phyloP scores from a whole-genome alignment of 2,797 vertebrate genomes.

The Pteronotus mesoamericanus region DNA sequence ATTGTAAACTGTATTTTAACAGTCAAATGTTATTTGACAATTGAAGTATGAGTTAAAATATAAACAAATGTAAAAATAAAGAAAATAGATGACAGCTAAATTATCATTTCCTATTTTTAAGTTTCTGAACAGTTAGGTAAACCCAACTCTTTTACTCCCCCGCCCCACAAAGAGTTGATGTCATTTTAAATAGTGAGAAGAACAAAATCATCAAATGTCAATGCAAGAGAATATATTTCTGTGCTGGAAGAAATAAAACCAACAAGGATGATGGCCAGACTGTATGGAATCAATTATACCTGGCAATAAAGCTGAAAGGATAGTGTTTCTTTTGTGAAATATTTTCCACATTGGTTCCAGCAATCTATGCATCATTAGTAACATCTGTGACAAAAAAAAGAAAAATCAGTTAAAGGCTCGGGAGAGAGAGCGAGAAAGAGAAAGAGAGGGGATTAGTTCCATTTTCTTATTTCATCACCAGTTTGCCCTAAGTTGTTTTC shows the following conservation, averaged over 20 bases:
- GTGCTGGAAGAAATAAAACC: slow-evolving; percentile 51
- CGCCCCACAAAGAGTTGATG: neutral
- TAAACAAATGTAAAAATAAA: slow-evolving; percentile 14
- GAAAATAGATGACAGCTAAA: neutral
- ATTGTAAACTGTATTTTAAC: slow-evolving; percentile 24
- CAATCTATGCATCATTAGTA: slow-evolving; percentile 74
- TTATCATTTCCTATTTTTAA: neutral
- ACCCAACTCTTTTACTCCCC: neutral
- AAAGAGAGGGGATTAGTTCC: neutral
- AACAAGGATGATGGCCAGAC: slow-evolving; percentile 55
- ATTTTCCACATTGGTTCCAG: slow-evolving; percentile 78
- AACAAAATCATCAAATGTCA: slow-evolving; percentile 35
- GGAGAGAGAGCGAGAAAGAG: no score
- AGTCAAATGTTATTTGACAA: neutral
- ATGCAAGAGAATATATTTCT: slow-evolving; percentile 56
- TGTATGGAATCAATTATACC: slow-evolving; percentile 77
- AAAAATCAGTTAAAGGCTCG: neutral
- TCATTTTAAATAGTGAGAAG: slow-evolving; percentile 23
- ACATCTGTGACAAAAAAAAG: slow-evolving; percentile 77
- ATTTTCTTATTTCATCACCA: slow-evolving; percentile 61
- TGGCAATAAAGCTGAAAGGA: slow-evolving; percentile 73
- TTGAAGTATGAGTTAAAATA: neutral
- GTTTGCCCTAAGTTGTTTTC: slow-evolving; percentile 65
- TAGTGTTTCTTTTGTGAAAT: slow-evolving; percentile 74
- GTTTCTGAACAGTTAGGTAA: neutral